Conservation (phyloP, 2,888 invertebrate species). For the Priocnemis perturbator region DNA sequence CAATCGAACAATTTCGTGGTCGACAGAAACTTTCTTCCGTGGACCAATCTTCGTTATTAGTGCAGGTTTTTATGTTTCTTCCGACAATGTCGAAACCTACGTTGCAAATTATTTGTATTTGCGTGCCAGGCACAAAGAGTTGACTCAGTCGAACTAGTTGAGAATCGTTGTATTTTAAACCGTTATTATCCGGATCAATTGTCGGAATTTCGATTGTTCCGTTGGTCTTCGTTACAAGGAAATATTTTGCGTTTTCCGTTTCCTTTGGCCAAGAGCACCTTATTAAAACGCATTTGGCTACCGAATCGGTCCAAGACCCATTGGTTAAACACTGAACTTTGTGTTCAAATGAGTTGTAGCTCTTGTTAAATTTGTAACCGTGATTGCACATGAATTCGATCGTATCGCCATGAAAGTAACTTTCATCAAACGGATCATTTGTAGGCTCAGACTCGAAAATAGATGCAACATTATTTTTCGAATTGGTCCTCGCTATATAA, state of each 20-base stretch:
- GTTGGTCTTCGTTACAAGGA: slow-evolving; percentile 38
- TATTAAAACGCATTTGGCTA: slow-evolving; percentile 76
- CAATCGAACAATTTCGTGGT: slow-evolving; percentile 51
- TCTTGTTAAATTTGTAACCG: slow-evolving; percentile 61
- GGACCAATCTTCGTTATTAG: slow-evolving; percentile 80
- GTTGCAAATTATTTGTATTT: slow-evolving; percentile 74
- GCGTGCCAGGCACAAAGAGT: slow-evolving; percentile 48
- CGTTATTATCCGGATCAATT: neutral
- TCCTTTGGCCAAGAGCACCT: slow-evolving; percentile 53
- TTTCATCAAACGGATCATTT: slow-evolving; percentile 17
- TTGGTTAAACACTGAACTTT: slow-evolving; percentile 77
- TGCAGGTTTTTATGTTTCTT: slow-evolving; percentile 77
- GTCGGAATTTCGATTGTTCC: slow-evolving; percentile 33
- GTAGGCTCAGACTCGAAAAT: neutral
- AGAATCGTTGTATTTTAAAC: neutral
- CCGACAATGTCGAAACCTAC: slow-evolving; percentile 79
- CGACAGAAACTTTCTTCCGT: slow-evolving; percentile 78
- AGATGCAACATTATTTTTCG: slow-evolving; percentile 15
- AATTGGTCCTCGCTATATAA: slow-evolving; percentile 33
- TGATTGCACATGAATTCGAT: slow-evolving; percentile 56
- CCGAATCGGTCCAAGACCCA: slow-evolving; percentile 80
- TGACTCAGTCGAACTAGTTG: neutral
- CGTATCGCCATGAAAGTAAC: slow-evolving; percentile 54
- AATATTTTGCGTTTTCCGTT: slow-evolving; percentile 49
- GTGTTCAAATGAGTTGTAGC: slow-evolving; percentile 53